These are phyloP conservation scores for Halesus radiatus DNA, from an alignment of 1,140 invertebrate species.

Conservation along the genomic window DNA sequence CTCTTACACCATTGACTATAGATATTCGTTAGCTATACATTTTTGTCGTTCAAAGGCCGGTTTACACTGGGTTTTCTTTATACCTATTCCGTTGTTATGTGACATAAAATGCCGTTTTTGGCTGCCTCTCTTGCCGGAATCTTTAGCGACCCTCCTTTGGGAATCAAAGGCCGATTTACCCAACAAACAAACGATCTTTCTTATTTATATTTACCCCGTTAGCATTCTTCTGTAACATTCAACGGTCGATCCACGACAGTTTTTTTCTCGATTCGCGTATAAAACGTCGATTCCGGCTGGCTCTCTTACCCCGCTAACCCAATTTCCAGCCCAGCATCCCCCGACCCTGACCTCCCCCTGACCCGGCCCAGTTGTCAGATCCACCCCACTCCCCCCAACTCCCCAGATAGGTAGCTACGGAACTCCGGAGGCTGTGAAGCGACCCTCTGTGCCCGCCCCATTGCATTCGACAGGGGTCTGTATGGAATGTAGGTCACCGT, in stretches of 20 bases:
- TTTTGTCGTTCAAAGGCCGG: too few species aligned
- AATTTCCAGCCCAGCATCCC: background rate
- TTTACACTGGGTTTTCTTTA: too few species aligned
- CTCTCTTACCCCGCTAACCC: background rate
- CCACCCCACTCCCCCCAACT: background rate
- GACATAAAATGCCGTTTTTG: too few species aligned
- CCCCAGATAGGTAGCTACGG: background rate
- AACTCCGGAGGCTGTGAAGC: background rate
- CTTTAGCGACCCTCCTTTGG: too few species aligned
- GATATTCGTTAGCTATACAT: too few species aligned
- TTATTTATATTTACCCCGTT: background rate
- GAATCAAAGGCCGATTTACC: too few species aligned
- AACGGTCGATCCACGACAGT: background rate
- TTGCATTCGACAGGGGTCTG: background rate
- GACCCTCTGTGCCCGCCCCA: background rate
- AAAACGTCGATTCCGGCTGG: background rate
- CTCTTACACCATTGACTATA: too few species aligned
- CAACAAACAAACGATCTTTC: background rate
- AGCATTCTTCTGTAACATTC: background rate
- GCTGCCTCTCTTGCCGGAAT: too few species aligned
- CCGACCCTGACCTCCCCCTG: slow-evolving; percentile 8
- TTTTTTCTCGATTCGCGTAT: background rate
- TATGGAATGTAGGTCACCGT: too few species aligned
- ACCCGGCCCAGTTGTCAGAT: background rate
- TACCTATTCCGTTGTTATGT: too few species aligned